Evolutionary conservation across 1,140 invertebrate species (phyloP), one percentile per base, ranked within the genome.

Genomic region (Tetranychus cinnabarinus): DNA sequence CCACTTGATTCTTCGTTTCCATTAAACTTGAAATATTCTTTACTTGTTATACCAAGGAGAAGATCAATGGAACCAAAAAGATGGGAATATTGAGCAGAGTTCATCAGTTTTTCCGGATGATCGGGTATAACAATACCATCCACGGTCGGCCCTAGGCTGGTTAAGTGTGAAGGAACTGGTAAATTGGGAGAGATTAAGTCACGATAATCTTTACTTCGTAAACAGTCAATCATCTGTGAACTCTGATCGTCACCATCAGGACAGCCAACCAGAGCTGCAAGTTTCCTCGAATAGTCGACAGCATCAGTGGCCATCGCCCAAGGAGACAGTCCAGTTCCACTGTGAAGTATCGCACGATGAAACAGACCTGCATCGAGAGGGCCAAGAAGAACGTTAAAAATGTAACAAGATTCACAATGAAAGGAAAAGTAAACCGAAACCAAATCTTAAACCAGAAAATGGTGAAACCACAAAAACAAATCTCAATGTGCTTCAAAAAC

Each of bases 231-330:
- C 55, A 92, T 75, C 48, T 36, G 78, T 23, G 46, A 56, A 15
- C 50, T 23, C 8, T 71, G 73, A 67, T 58, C n/a, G 77, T 78
- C 33, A 31, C 58, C 39, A 42, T 42, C 5, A 42, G 10, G 39
- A 72, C 89, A 93, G 72, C 90, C 89, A n/a, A 88, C 82, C 65
- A 85, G 82, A 65, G 81, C 80, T 8, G 88, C 86, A 62, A 95
- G 81, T 71, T 88, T 65, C 1, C 57, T 37, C n/a, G 65, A 62
- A 54, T 69, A 67, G 46, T 52, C 39, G 8, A 67, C 46, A 2
- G 68, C 63, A 65, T 69, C 67, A 6, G 65, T 56, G 6, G 68
- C 66, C 56, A 84, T 75, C 0, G 82, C 79, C 86, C 86, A 90
- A 0, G 82, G 77, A 67, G 81, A 82, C 7, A 85, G 70, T 2